These are phyloP conservation scores for Plecturocebus donacophilus DNA, from an alignment of 2,113 vertebrate species.

Conservation along the genomic window DNA sequence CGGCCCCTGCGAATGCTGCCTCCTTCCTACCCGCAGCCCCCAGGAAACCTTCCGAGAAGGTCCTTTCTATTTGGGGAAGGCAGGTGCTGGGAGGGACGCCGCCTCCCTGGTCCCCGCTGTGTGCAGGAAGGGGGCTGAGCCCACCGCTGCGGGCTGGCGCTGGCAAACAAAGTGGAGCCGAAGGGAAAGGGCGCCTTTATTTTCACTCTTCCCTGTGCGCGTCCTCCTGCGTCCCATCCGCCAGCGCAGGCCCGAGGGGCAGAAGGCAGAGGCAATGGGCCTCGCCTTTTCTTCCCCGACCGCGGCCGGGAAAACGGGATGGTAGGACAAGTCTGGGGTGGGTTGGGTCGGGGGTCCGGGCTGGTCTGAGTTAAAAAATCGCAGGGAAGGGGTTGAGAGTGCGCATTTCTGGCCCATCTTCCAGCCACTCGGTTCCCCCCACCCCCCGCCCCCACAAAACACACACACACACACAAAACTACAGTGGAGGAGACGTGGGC, in stretches of 20 bases:
- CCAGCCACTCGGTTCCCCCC: background rate
- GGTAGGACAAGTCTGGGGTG: background rate
- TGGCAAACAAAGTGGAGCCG: background rate
- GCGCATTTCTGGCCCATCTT: background rate
- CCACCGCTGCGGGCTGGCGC: no score
- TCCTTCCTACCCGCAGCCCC: background rate
- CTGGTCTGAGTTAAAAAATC: background rate
- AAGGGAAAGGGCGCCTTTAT: background rate
- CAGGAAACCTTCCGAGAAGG: background rate
- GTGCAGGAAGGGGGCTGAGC: background rate
- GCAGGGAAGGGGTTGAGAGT: background rate
- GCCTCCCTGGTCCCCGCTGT: background rate
- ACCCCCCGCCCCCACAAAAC: no score
- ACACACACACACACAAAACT: background rate
- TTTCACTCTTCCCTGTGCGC: accelerated
- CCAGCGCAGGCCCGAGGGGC: background rate
- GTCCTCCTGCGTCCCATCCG: no score
- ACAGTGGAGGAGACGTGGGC: accelerated
- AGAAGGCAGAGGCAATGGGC: accelerated
- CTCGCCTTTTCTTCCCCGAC: accelerated
- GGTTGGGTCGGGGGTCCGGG: background rate
- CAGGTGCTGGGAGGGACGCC: accelerated
- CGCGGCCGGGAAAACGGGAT: background rate
- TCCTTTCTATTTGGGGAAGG: background rate
- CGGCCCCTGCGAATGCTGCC: background rate